Base-by-base conservation (phyloP, 1,140 invertebrate species). In the Hypsibius dujardini region DNA sequence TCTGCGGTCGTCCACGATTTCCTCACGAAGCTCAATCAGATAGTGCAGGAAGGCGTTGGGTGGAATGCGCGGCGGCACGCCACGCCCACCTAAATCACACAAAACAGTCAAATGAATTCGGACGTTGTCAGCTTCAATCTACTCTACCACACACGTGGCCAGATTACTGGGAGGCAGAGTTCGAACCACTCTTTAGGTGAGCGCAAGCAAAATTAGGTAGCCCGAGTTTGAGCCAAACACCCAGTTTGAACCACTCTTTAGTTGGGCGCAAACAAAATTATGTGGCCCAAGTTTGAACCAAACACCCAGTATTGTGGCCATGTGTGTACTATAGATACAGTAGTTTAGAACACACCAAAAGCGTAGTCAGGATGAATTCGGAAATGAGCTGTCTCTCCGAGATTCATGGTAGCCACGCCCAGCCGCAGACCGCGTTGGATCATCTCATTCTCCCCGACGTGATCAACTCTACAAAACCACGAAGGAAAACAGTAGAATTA, bases 341-440 rank as follows among this genome's bases (percentile, higher is more conserved):
- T 7, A n/a, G 50, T 7, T 56, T n/a, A 56, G n/a, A 56, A 56
- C 50, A 7, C 50, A 67, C 62, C 62, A 42, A 67, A 67, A 67
- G 62, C 62, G 45, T 67, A 67, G 7, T 42, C 42, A 3, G 62
- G 62, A 7, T 7, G 3, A 42, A 67, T 67, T 14, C 62, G 62
- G 62, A 67, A 14, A 42, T 67, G 62, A 7, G 62, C 7, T 3
- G 3, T 67, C 3, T 67, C 62, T 14, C 62, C 62, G 12, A 67
- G 42, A 7, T 42, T 12, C 7, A 67, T 7, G 12, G 3, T 42
- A 3, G 7, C 62, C 7, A 67, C 7, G 7, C 7, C 62, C 42
- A 67, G 42, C 3, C 62, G 7, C 62, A 67, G 45, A 56, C 50
- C 50, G n/a, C 50, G 50, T n/a, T 56, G 50, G 50, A 56, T 56